A percentile compares a stretch with the other conserved stretches of the same genome.
Conservation (phyloP, 2,113 vertebrate species). For the Psammodynastes pulverulentus region DNA sequence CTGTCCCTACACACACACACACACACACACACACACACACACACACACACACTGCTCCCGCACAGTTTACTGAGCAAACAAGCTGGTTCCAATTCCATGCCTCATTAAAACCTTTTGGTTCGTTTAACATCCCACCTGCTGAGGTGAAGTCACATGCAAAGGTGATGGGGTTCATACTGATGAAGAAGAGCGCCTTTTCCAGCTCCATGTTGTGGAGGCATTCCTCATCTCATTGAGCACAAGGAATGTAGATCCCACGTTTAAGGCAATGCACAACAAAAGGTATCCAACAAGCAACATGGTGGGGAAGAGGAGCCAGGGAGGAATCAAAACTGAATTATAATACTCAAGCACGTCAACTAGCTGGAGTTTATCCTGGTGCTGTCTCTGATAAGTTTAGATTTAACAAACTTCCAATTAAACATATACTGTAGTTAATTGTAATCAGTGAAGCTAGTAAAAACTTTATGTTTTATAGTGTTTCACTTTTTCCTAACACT, state of each 20-base stretch:
- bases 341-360: not conserved
- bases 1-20: rapidly evolving
- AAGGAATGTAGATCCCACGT: not conserved
- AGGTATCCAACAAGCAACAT: not conserved
- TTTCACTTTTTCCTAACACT: not conserved
- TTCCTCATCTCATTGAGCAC: not conserved
- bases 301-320: not conserved
- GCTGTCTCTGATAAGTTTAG: not conserved
- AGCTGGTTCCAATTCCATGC: rapidly evolving
- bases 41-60: rapidly evolving
- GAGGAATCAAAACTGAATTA: not conserved
- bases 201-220: not conserved
- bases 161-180: rapidly evolving
- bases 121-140: slow-evolving; percentile 8
- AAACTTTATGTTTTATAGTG: not conserved
- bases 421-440: not conserved
- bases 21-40: rapidly evolving
- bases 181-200: not conserved
- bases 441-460: not conserved
- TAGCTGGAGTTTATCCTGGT: not conserved
- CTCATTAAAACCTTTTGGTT: slow-evolving; percentile 28
- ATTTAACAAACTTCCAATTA: not conserved
- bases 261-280: not conserved
- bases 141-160: not conserved
- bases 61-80: not conserved